A percentile compares a stretch with the other conserved stretches of the same genome.
Evolutionary conservation across 2,113 vertebrate genomes (phyloP).

Genomic region (Scatophagus argus): DNA sequence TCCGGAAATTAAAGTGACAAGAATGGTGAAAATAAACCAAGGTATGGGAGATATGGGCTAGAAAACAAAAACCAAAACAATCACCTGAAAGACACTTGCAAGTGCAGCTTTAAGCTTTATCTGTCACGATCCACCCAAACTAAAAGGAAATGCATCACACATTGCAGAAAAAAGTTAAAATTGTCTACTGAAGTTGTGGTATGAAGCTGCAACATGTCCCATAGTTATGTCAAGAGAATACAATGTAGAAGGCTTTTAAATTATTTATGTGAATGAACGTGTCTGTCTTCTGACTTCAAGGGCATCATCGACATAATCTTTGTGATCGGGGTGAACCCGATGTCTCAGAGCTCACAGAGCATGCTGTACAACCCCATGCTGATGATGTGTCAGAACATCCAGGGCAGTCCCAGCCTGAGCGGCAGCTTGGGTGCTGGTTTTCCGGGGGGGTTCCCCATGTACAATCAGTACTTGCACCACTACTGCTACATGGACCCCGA

Average conservation of each 20-base stretch:
- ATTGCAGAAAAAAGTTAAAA: too few species aligned
- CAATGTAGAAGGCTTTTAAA: background rate
- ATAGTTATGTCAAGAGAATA: too few species aligned
- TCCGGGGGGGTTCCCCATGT: conserved; percentile 75
- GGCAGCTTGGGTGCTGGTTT: conserved; percentile 66
- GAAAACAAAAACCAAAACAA: too few species aligned
- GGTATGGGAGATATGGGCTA: too few species aligned
- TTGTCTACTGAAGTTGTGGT: too few species aligned
- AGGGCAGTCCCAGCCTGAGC: conserved; percentile 79
- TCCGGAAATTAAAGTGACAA: too few species aligned
- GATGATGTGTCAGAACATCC: conserved; percentile 86
- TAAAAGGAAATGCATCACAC: too few species aligned
- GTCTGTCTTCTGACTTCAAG: conserved; percentile 50
- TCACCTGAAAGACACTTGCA: too few species aligned
- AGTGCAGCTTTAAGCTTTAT: too few species aligned
- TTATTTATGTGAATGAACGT: background rate
- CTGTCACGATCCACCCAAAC: too few species aligned
- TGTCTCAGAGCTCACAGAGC: conserved; percentile 86
- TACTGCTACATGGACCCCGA: conserved; percentile 93
- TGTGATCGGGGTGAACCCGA: conserved; percentile 90
- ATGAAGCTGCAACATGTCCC: too few species aligned
- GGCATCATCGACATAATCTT: conserved; percentile 90
- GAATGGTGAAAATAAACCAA: too few species aligned
- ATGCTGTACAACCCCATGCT: conserved; percentile 88
- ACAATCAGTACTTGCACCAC: conserved; percentile 89